Evolutionary conservation across 2,888 invertebrate genomes (phyloP).

Genomic region (Apamea crenata): DNA sequence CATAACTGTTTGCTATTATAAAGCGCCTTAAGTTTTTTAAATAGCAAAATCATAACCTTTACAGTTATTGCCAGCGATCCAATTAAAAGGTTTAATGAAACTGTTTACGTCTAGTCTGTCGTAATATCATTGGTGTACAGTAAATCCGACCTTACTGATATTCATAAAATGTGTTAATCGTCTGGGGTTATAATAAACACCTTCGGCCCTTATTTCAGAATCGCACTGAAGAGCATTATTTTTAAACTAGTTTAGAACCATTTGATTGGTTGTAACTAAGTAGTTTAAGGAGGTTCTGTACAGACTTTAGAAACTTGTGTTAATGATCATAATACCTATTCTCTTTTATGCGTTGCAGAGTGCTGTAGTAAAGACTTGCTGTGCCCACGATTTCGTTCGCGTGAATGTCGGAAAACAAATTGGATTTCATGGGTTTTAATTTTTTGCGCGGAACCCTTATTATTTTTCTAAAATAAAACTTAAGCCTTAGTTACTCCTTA

Average conservation of each 20-base stretch:
- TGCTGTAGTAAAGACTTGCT: neutral
- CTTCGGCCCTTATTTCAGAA: neutral
- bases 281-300: neutral
- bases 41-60: neutral
- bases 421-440: no score
- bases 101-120: neutral
- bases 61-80: neutral
- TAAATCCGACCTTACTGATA: neutral
- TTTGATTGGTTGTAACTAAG: neutral
- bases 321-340: neutral
- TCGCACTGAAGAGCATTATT: neutral
- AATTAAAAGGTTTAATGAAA: neutral
- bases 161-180: neutral
- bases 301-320: neutral
- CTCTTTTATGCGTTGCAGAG: neutral
- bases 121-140: neutral
- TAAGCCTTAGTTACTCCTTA: no score
- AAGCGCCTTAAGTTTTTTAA: neutral
- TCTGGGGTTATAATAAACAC: neutral
- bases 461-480: no score
- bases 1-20: neutral
- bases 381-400: no score
- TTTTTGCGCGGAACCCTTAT: no score
- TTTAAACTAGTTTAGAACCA: neutral
- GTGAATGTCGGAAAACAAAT: no score